Percentiles rank a stretch among this genome's conserved stretches.
Evolutionary conservation across 2,113 vertebrate genomes (phyloP).

Genomic region (Etia nguti): DNA sequence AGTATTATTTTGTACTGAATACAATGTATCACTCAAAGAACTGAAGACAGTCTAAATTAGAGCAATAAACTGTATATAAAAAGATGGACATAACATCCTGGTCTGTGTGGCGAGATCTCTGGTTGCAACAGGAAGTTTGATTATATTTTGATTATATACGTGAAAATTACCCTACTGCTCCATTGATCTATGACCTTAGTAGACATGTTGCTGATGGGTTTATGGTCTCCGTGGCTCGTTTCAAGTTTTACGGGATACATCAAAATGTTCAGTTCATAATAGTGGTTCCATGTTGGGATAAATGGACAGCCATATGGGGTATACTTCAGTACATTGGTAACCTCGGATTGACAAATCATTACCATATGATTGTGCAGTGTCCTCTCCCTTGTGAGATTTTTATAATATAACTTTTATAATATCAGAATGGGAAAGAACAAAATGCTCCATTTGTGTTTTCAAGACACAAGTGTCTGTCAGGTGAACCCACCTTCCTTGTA

Average conservation of each 20-base stretch:
- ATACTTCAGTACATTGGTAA: background rate
- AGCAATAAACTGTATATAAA: background rate
- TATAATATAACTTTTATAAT: background rate
- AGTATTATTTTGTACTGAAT: background rate
- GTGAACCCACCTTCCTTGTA: slow-evolving; percentile 72
- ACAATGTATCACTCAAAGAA: background rate
- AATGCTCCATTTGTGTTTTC: background rate
- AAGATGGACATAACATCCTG: no score
- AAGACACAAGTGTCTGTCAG: background rate
- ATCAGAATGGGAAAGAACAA: background rate
- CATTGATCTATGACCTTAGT: background rate
- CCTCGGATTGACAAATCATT: background rate
- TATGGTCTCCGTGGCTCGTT: background rate
- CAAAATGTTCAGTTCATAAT: background rate
- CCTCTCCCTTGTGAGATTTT: no score
- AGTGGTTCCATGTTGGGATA: background rate
- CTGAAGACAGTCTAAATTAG: background rate
- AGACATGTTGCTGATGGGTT: background rate
- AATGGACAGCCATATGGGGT: background rate
- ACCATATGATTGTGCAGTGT: background rate
- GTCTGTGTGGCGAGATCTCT: no score
- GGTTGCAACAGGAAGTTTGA: no score
- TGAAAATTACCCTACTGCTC: background rate
- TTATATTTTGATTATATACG: no score
- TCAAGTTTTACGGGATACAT: no score